phyloP scores from a whole-genome alignment of 2,113 vertebrate species.

The Macquaria australasica region DNA sequence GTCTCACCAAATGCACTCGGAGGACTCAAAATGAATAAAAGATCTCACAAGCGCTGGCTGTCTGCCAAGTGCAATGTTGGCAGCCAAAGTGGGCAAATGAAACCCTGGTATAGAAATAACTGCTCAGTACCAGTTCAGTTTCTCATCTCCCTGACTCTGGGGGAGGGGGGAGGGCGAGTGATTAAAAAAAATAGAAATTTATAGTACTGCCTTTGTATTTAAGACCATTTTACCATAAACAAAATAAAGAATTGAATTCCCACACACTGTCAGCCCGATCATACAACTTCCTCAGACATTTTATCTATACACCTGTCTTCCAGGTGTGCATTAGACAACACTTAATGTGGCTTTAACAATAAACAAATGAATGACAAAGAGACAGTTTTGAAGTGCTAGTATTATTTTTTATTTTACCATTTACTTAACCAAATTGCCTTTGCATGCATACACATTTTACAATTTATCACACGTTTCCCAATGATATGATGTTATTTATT shows the following conservation, averaged over 20 bases:
- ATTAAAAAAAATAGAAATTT: conserved; percentile 10
- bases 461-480: not conserved
- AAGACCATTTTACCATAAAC: not conserved
- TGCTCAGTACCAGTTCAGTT: conserved; percentile 40
- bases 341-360: not conserved
- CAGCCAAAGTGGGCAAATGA: conserved; percentile 46
- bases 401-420: not conserved
- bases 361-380: not conserved
- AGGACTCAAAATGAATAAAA: conserved; percentile 35
- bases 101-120: conserved; percentile 17
- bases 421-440: not conserved
- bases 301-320: not conserved
- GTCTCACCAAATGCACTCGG: conserved; percentile 19
- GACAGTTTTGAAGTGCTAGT: not conserved
- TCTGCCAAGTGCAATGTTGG: conserved; percentile 34
- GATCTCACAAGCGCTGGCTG: conserved; percentile 19
- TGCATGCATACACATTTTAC: not conserved
- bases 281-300: too few species aligned
- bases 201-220: not conserved
- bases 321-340: not conserved
- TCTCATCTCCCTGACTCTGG: conserved; percentile 25
- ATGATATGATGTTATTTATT: not conserved
- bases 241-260: not conserved
- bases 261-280: not conserved
- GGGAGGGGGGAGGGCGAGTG: not conserved